Evolutionary conservation across 2,797 vertebrate species (phyloP).

Genomic region (Saxicola maurus): DNA sequence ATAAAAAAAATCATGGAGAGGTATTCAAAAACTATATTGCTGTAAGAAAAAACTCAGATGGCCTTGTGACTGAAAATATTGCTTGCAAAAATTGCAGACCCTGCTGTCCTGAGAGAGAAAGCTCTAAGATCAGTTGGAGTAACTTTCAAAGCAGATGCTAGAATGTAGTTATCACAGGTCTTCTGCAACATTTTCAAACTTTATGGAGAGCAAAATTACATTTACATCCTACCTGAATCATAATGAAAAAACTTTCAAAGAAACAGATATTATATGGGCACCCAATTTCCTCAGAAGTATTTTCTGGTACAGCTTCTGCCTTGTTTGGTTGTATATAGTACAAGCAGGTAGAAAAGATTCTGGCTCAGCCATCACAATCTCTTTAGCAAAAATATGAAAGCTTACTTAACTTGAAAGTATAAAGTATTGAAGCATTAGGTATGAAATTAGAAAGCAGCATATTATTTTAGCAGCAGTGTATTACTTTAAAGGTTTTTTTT

Average conservation of each 20-base stretch:
- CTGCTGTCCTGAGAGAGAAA: not conserved
- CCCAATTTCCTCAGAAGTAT: not conserved
- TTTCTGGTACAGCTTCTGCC: not conserved
- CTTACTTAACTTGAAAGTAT: not conserved
- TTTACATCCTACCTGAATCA: not conserved
- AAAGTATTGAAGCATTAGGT: not conserved
- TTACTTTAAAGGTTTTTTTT: not conserved
- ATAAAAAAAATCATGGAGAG: not conserved
- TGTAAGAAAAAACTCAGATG: not conserved
- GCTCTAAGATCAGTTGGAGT: not conserved
- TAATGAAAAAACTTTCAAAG: not conserved
- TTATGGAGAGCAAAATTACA: not conserved
- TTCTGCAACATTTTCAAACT: not conserved
- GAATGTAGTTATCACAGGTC: not conserved
- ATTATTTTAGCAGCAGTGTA: not conserved
- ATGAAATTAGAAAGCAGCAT: not conserved
- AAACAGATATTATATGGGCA: not conserved
- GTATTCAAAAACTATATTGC: not conserved
- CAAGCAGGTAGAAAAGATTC: not conserved
- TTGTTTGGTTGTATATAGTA: not conserved
- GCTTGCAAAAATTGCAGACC: not conserved
- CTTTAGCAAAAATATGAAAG: not conserved
- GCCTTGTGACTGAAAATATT: not conserved
- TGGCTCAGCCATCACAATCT: not conserved
- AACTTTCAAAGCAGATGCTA: not conserved